Evolutionary conservation across 2,888 invertebrate genomes (phyloP).

Genomic region (Carterocephalus palaemon): DNA sequence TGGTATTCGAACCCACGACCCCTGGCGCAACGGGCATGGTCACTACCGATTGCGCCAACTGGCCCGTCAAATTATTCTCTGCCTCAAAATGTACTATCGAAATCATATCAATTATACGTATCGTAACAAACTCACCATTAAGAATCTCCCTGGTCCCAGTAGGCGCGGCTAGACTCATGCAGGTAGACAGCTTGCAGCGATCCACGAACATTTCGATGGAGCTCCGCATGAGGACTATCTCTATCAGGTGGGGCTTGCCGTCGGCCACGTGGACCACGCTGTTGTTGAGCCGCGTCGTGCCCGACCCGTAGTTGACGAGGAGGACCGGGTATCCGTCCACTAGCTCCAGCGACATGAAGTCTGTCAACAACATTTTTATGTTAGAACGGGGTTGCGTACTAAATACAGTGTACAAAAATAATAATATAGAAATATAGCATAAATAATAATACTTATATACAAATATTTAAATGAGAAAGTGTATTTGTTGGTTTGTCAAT

Average conservation of each 20-base stretch:
- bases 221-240: conserved; percentile 83
- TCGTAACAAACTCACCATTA: conserved; percentile 74
- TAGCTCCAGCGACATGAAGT: conserved; percentile 94
- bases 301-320: conserved; percentile 92
- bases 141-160: conserved; percentile 85
- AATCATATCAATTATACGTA: too few species aligned
- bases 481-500: too few species aligned
- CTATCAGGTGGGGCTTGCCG: conserved; percentile 92
- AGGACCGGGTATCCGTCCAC: conserved; percentile 89
- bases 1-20: too few species aligned
- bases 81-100: too few species aligned
- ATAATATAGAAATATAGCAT: too few species aligned
- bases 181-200: conserved; percentile 83
- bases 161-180: conserved; percentile 84
- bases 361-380: conserved; percentile 75
- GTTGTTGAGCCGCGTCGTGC: conserved; percentile 84
- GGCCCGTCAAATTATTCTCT: too few species aligned
- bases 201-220: conserved; percentile 89
- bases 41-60: too few species aligned
- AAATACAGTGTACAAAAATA: too few species aligned
- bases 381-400: too few species aligned
- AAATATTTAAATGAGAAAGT: too few species aligned
- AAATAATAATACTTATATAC: too few species aligned
- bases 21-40: too few species aligned
- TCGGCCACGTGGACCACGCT: conserved; percentile 86